Evolutionary conservation across 1,140 invertebrate species (phyloP), one percentile per base, ranked within the genome.

Genomic region (Harpegnathos saltator): DNA sequence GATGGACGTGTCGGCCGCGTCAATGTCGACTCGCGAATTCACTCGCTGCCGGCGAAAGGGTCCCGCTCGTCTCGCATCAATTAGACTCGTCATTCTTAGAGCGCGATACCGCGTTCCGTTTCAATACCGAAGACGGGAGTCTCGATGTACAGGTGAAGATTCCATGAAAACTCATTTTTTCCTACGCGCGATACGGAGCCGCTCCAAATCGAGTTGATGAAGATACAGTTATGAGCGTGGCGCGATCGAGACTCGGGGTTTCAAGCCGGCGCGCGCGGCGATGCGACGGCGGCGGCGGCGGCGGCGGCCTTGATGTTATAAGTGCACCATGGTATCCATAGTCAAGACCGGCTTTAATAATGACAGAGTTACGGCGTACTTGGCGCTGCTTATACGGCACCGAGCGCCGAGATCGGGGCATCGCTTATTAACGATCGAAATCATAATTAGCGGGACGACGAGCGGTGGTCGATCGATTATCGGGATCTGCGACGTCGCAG

Each of bases 401-500:
- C 73, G 38, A 15, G 26, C 29, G 15, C 22, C 38, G 38, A 9
- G 22, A 69, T 78, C 52, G 66, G 44, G 58, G 69, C 65, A 71
- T 71, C 26, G 48, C 14, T 80, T 71, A 59, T 80, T 80, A 71
- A 80, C 65, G 63, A 58, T 80, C 65, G n/a, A 80, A 80, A 80
- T 80, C 75, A 48, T 71, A 80, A 80, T 80, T 80, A 80, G 52
- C 65, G 3, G 52, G 22, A 33, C 29, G 26, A 68, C 19, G 15
- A 7, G 3, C 69, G 69, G 69, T 82, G 50, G 65, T 48, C 65
- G 82, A 69, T 69, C 68, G 58, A 69, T 84, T 84, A 80, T 84
- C 85, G 73, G 71, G 68, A 38, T 52, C 15, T 14, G 14, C 54
- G 48, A 29, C 33, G 29, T 38, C 59, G 66, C 33, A 26, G 74